Conservation (phyloP, 1,140 invertebrate genomes). For the Camponotus floridanus region DNA sequence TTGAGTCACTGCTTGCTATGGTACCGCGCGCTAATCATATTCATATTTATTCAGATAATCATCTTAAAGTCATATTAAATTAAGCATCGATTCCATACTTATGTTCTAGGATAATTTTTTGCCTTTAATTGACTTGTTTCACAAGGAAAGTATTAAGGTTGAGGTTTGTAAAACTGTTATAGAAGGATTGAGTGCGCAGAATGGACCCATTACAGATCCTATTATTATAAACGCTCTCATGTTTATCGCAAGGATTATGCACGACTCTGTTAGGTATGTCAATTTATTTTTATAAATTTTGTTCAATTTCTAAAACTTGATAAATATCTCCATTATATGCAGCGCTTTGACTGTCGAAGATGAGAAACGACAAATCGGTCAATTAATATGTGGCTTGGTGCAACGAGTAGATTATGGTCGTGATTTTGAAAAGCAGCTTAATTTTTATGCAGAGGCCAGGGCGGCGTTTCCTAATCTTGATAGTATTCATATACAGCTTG, state of each 20-base stretch:
- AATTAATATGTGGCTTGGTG: constrained; percentile 93
- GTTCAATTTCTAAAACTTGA: not conserved
- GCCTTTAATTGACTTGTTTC: constrained; percentile 95
- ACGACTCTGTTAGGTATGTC: constrained; percentile 95
- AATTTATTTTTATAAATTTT: constrained; percentile 28
- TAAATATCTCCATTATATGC: constrained; percentile 56
- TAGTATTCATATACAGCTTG: constrained; percentile 92
- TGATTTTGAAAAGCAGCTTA: constrained; percentile 96
- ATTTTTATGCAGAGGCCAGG: constrained; percentile 97
- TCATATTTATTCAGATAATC: not conserved
- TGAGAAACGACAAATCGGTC: constrained; percentile 94
- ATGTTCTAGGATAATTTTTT: constrained; percentile 93
- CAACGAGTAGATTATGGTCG: constrained; percentile 92
- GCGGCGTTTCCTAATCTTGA: constrained; percentile 96
- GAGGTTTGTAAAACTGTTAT: constrained; percentile 95
- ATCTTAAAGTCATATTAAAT: constrained; percentile 1
- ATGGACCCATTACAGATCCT: constrained; percentile 91
- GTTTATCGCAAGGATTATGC: constrained; percentile 94
- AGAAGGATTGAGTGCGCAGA: constrained; percentile 89
- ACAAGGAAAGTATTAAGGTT: constrained; percentile 93
- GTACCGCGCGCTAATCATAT: constrained; percentile 81
- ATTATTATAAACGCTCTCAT: constrained; percentile 95
- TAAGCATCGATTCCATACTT: constrained; percentile 90
- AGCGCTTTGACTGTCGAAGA: constrained; percentile 97
- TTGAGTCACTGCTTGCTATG: constrained; percentile 92